Evolutionary conservation across 2,797 vertebrate genomes (phyloP).

Genomic region (Numenius phaeopus): DNA sequence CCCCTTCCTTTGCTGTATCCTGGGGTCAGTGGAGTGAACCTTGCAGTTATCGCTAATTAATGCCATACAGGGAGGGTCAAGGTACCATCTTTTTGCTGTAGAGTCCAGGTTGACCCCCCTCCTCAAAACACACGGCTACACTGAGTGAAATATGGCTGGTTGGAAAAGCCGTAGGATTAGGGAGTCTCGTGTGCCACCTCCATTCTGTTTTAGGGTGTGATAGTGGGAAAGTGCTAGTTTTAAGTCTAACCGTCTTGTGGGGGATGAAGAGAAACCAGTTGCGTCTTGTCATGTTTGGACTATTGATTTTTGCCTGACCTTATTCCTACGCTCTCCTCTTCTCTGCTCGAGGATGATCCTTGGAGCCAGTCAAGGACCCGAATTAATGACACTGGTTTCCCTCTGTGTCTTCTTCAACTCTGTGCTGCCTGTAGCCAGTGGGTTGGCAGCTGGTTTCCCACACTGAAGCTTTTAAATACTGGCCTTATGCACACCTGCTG

Average conservation of each 20-base stretch:
- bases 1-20: accelerated
- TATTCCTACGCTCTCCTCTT: accelerated
- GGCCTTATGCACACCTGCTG: accelerated
- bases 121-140: accelerated
- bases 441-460: background rate
- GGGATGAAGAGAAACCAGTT: background rate
- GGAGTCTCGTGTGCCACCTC: accelerated
- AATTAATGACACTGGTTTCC: background rate
- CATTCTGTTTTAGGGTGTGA: accelerated
- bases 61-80: accelerated
- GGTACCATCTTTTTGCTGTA: accelerated
- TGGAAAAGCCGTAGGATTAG: background rate
- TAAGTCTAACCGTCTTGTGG: accelerated
- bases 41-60: accelerated
- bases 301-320: background rate
- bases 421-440: background rate
- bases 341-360: background rate
- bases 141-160: accelerated
- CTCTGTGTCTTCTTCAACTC: background rate
- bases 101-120: accelerated
- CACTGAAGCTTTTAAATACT: background rate
- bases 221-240: accelerated
- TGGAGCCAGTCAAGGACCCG: too few relatives aligned
- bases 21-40: background rate
- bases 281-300: accelerated